Evolutionary conservation across 2,113 vertebrate species (phyloP), one percentile per base, ranked within the genome.

Genomic region (Psilopsiagon aymara): DNA sequence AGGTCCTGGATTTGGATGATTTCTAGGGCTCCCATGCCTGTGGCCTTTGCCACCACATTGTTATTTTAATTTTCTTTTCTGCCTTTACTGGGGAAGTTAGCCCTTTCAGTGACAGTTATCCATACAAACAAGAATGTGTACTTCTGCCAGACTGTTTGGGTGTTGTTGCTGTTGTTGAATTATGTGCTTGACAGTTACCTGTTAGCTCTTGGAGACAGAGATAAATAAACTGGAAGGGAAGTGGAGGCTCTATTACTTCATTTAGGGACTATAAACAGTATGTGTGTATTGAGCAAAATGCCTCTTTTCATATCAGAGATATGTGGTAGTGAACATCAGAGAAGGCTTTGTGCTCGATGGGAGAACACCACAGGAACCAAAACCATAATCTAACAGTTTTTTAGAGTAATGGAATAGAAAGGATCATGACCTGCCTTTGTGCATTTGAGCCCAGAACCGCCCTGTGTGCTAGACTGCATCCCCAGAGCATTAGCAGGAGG

Each of bases 251-350:
- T 53, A 41, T 11, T 57, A 21, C 17, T 33, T 67, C 73, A 14
- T 24, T 57, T 39, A 46, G 4, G 14, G 37, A 28, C 59, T 52
- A 49, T 0, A 0, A 82, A 13, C 13, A n/a, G 9, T 18, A 35
- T 47, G 6, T n/a, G 3, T 35, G 23, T 74, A 18, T 43, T 52
- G 27, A 73, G 16, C 25, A 73, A 21, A 52, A 44, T 31, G 75
- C 3, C 10, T 43, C 27, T 78, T 78, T 70, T 85, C 3, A 39
- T 70, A 87, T 49, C 39, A 64, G 76, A 77, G 6, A 11, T 43
- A 25, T 1, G 2, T 37, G 43, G 12, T 44, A 14, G 37, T 73
- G 35, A 73, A 46, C 39, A 71, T 35, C 21, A 33, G 46, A 78
- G 41, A 60, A 16, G 16, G 8, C 14, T 88, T 92, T 8, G 1